Conservation (phyloP, 2,888 invertebrate genomes). For the Epinotia nisella region DNA sequence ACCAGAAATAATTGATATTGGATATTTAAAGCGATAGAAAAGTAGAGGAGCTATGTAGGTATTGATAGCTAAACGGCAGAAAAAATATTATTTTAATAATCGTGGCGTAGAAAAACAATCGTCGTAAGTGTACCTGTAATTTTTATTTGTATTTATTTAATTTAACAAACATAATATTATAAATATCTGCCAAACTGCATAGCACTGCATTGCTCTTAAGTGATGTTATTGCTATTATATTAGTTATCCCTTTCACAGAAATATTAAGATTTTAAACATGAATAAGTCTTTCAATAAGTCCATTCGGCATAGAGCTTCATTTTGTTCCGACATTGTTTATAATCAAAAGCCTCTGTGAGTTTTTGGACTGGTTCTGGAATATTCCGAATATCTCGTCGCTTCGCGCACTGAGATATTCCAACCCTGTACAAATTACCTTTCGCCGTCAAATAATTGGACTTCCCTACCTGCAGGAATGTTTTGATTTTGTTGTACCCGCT, state of each 20-base stretch:
- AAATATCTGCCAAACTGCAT: no score
- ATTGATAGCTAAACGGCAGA: background rate
- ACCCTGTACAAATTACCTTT: slow-evolving; percentile 44
- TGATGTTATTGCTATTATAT: background rate
- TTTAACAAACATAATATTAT: no score
- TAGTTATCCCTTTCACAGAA: background rate
- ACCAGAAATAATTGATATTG: background rate
- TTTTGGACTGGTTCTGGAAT: slow-evolving; percentile 42
- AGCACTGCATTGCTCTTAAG: no score
- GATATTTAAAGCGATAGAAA: background rate
- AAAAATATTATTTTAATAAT: background rate
- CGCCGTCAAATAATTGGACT: slow-evolving; percentile 44
- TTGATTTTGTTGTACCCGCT: slow-evolving; percentile 42
- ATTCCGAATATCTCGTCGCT: slow-evolving; percentile 45
- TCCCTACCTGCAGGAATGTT: slow-evolving; percentile 42
- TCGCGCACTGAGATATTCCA: slow-evolving; percentile 41
- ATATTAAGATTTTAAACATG: slow-evolving; percentile 1
- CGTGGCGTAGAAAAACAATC: no score
- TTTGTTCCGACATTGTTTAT: slow-evolving; percentile 46
- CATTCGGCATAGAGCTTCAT: slow-evolving; percentile 37
- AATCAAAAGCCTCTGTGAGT: slow-evolving; percentile 46
- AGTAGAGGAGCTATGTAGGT: no score
- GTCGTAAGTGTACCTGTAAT: no score
- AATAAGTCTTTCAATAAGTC: slow-evolving; percentile 19
- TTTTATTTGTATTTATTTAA: no score